Base-by-base conservation (phyloP, 2,113 vertebrate genomes). In the Petroica traversi region DNA sequence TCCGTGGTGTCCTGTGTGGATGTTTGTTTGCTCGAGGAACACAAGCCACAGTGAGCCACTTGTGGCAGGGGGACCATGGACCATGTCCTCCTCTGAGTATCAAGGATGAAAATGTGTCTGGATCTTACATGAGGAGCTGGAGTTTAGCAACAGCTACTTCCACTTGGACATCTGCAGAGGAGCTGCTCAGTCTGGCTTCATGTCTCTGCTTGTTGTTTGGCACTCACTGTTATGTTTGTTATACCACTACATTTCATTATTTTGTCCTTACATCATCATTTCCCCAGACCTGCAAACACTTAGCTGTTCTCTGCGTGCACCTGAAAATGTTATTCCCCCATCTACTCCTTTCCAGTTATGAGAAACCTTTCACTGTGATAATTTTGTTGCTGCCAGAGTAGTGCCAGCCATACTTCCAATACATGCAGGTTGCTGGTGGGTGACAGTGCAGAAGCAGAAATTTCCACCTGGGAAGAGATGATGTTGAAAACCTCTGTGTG, bases 121-220 rank as follows among this genome's bases (percentile, higher is more conserved):
- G 17, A 33, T 12, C 14, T 68, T 43, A 8, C 14, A 57, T 23
- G 19, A 58, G 24, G 22, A 82, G 26, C n/a, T 11, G 15, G 25
- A 66, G 2, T 49, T 84, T 67, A 43, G 48, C 0, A 0, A 28
- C 29, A 74, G 26, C 41, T 91, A 14, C 29, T 87, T 75, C 51
- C 48, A 43, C 18, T 75, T 78, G 48, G 51, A 45, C 19, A 55
- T 36, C 36, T 0, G 0, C n/a, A 45, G 46, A 51, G 45, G 24
- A 48, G 38, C 33, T 2, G 1, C 28, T 63, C 57, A 45, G 36
- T 55, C 31, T 52, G 48, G 7, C 48, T 89, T 43, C 5, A 0
- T 7, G 17, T 34, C 33, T 77, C n/a, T 85, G n/a, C 19, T 52
- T 84, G 69, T 23, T 4, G 0, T n/a, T 23, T 52, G 77, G 33